A percentile compares a stretch with the other conserved stretches of the same genome.
These are phyloP conservation scores for Aphelenchoides avenae DNA, from an alignment of 1,140 invertebrate genomes.

Conservation along the genomic window DNA sequence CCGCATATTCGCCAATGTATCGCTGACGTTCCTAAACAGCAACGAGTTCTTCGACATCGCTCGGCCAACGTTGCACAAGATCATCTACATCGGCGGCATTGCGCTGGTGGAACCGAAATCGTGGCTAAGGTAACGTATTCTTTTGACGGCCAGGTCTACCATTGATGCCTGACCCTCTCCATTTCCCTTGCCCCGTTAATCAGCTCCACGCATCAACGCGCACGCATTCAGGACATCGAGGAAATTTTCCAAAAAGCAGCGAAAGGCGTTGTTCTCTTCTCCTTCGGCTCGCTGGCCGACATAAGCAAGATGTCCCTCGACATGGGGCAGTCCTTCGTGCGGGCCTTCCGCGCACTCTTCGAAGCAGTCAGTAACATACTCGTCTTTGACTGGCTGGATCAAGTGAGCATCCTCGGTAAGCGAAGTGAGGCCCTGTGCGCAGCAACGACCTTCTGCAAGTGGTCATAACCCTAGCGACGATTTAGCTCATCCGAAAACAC, in stretches of 20 bases:
- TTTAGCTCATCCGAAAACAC: too few species aligned
- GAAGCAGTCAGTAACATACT: constrained; percentile 40
- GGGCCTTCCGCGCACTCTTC: constrained; percentile 23
- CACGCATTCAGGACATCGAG: constrained; percentile 22
- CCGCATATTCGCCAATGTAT: constrained; percentile 17
- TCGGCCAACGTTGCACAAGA: constrained; percentile 34
- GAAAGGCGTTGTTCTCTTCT: constrained; percentile 31
- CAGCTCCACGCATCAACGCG: too few species aligned
- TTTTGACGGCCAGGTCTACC: too few species aligned
- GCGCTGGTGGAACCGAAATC: too few species aligned
- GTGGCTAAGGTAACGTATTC: too few species aligned
- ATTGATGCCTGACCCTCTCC: too few species aligned
- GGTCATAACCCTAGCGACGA: too few species aligned
- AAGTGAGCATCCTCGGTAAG: constrained; percentile 67
- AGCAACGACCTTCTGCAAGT: too few species aligned
- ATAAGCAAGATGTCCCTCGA: constrained; percentile 18
- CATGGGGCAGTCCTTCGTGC: constrained; percentile 25
- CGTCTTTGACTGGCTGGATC: constrained; percentile 68
- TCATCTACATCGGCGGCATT: constrained; percentile 48
- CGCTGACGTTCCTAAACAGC: constrained; percentile 34
- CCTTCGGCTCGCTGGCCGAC: constrained; percentile 39
- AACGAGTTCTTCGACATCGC: constrained; percentile 40
- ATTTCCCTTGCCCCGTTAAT: too few species aligned
- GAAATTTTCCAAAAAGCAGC: constrained; percentile 19
- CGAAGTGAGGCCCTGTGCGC: constrained; percentile 9